Conservation (phyloP, 2,888 invertebrate species). For the Cephalotes varians region DNA sequence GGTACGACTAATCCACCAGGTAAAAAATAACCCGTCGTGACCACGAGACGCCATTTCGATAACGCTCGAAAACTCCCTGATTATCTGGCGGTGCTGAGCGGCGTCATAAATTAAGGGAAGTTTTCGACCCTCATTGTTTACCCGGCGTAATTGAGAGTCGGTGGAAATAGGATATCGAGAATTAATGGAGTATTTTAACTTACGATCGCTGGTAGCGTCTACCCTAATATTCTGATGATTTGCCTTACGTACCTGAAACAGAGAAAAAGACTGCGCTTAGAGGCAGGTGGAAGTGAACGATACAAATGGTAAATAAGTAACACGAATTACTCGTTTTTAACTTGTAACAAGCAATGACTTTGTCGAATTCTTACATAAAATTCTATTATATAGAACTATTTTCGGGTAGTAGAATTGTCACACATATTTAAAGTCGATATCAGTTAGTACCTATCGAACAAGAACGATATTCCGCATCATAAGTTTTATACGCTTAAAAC, state of each 20-base stretch:
- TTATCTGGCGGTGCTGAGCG: conserved; percentile 53
- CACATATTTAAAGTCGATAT: neutral
- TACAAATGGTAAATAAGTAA: conserved; percentile 22
- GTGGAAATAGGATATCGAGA: conserved; percentile 57
- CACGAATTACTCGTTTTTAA: neutral
- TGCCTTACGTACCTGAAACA: conserved; percentile 82
- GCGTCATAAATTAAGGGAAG: conserved; percentile 63
- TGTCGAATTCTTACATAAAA: neutral
- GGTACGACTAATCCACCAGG: conserved; percentile 71
- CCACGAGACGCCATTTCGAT: conserved; percentile 48
- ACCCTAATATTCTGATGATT: conserved; percentile 51
- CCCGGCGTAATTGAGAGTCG: conserved; percentile 64
- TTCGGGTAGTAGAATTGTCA: neutral
- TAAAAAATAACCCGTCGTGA: conserved; percentile 61
- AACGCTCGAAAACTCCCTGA: conserved; percentile 56
- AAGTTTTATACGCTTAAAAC: conserved; percentile 71
- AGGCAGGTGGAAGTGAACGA: neutral
- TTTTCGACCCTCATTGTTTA: conserved; percentile 64
- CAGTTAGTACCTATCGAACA: neutral
- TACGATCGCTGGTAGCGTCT: conserved; percentile 54
- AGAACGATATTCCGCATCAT: conserved; percentile 16
- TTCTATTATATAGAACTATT: neutral
- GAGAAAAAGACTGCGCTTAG: conserved; percentile 63
- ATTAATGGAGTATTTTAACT: conserved; percentile 61
- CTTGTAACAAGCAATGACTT: neutral